Evolutionary conservation across 2,113 vertebrate genomes (phyloP).

Genomic region (Eidolon helvum): DNA sequence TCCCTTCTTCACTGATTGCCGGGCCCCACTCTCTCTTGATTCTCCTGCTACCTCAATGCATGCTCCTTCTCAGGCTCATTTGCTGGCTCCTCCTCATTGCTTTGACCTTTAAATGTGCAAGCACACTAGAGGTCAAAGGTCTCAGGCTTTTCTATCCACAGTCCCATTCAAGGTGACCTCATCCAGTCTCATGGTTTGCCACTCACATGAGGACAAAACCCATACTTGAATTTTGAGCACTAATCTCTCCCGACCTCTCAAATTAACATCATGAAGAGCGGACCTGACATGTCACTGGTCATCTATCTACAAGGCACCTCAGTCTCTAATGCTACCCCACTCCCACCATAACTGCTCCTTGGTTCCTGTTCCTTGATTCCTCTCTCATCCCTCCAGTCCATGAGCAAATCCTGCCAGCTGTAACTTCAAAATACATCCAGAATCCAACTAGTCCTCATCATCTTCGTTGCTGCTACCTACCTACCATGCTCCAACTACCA

Average conservation of each 20-base stretch:
- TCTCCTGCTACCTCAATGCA: background rate
- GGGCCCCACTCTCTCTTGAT: background rate
- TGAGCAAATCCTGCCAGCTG: background rate
- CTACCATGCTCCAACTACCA: background rate
- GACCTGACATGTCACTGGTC: background rate
- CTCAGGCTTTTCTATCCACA: background rate
- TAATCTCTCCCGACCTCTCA: background rate
- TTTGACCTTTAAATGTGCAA: background rate
- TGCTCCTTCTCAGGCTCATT: background rate
- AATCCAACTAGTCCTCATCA: background rate
- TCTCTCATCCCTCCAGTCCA: background rate
- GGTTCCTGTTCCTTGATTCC: background rate
- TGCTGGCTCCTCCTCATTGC: background rate
- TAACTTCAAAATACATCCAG: background rate
- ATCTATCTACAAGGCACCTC: background rate
- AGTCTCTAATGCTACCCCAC: fast-evolving
- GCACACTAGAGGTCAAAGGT: background rate
- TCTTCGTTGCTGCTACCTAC: background rate
- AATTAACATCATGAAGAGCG: background rate
- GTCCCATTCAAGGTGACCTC: background rate
- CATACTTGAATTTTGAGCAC: background rate
- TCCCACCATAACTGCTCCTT: no score
- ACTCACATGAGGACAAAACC: background rate
- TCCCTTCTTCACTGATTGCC: background rate
- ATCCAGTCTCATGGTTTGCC: background rate